Conservation (phyloP, 1,140 invertebrate genomes). For the Uloborus diversus region DNA sequence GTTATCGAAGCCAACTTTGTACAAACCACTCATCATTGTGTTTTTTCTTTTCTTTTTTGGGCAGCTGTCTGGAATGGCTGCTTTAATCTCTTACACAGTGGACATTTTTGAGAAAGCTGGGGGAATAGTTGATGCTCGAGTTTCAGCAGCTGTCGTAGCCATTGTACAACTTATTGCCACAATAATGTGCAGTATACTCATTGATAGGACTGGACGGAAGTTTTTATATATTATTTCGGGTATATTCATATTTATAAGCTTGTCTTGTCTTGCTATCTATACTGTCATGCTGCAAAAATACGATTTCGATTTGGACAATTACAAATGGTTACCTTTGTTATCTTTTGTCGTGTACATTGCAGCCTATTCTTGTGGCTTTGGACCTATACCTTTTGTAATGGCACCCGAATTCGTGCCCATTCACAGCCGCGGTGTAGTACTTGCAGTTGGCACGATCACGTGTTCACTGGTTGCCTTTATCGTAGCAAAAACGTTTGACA, state of each 20-base stretch:
- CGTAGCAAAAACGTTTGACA: constrained; percentile 59
- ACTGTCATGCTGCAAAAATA: constrained; percentile 2
- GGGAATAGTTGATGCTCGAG: constrained; percentile 70
- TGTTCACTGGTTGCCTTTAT: constrained; percentile 33
- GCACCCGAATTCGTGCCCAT: constrained; percentile 72
- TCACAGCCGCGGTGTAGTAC: constrained; percentile 79
- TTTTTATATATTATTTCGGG: constrained; percentile 81
- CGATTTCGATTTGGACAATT: neutral
- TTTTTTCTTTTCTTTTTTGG: constrained; percentile 93
- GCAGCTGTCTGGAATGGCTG: constrained; percentile 91
- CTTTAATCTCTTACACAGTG: constrained; percentile 91
- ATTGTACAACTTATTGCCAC: constrained; percentile 88
- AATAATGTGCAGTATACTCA: constrained; percentile 81
- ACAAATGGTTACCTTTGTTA: constrained; percentile 69
- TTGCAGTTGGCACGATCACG: constrained; percentile 76
- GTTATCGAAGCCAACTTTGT: constrained; percentile 20
- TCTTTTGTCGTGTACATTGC: constrained; percentile 71
- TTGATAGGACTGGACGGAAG: constrained; percentile 85
- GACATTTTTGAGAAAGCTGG: constrained; percentile 79
- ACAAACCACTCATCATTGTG: constrained; percentile 70
- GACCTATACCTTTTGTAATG: constrained; percentile 84
- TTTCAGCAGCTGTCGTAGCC: constrained; percentile 83
- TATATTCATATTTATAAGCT: constrained; percentile 67
- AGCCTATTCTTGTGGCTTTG: constrained; percentile 76
- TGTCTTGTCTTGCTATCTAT: constrained; percentile 77